Percentiles rank a stretch among this genome's conserved stretches.
These are phyloP conservation scores for Teleogryllus occipitalis DNA, from an alignment of 1,140 invertebrate genomes.

Conservation along the genomic window DNA sequence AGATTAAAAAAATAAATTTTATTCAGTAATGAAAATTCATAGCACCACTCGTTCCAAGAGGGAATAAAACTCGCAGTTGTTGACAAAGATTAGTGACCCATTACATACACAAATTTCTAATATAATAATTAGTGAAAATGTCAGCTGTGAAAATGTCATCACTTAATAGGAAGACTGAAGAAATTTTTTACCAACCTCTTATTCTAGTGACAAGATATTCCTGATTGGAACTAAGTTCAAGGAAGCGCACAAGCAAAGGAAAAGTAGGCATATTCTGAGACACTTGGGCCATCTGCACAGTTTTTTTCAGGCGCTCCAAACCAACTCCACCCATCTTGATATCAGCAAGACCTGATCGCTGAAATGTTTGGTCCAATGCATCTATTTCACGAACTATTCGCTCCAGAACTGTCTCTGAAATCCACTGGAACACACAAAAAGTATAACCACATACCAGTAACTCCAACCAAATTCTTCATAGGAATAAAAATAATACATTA, in stretches of 20 bases:
- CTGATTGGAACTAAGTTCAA: constrained; percentile 70
- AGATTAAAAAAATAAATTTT: no score
- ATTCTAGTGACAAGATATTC: constrained; percentile 73
- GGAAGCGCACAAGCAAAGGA: constrained; percentile 60
- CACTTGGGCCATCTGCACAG: constrained; percentile 51
- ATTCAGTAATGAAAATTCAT: no score
- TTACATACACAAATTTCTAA: neutral
- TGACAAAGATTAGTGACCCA: neutral
- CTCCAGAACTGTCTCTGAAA: constrained; percentile 65
- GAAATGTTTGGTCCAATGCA: constrained; percentile 52
- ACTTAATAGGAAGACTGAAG: neutral
- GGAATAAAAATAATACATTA: no score
- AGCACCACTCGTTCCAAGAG: no score
- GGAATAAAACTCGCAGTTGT: no score
- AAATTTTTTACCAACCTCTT: constrained; percentile 42
- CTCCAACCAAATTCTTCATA: no score
- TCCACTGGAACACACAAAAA: constrained; percentile 50
- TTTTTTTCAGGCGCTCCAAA: constrained; percentile 58
- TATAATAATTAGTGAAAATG: neutral
- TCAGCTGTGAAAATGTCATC: neutral
- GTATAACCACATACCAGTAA: no score
- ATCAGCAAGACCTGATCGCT: constrained; percentile 58
- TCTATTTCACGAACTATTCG: constrained; percentile 61
- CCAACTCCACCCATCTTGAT: constrained; percentile 59
- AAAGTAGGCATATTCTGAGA: constrained; percentile 57